Evolutionary conservation across 2,113 vertebrate species (phyloP), one percentile per base, ranked within the genome.

Genomic region (Polypterus senegalus): DNA sequence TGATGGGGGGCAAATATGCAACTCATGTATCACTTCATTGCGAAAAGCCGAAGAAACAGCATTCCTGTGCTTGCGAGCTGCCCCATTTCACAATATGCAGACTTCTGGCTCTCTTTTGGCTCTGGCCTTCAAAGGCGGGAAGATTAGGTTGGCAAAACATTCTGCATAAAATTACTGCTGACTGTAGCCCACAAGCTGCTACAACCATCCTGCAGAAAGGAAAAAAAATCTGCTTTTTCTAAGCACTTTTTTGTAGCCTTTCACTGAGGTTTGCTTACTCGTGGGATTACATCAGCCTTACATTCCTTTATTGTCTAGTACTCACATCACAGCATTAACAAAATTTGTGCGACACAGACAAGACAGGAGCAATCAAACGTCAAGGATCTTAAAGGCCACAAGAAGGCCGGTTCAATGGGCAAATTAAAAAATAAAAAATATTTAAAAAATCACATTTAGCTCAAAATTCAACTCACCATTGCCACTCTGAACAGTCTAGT

Each of bases 81-180:
- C 54, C 43, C 54, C 10, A 56, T 45, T 45, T 43, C 56, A 44
- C 56, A 45, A 58, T 6, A 44, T 45, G 43, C 6, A 7, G 46
- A 7, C 43, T 27, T 6, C 59, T 71, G 71, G 72, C 64, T 71
- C 63, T 74, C 66, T 48, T 69, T 70, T 79, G 75, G 77, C 81
- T 80, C 63, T 60, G 66, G 75, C 72, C 74, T 76, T 27, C 70
- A 74, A 81, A 81, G 77, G 80, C 69, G 76, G 78, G 79, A 83
- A 76, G 78, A 81, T 78, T 76, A 83, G 76, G 75, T 76, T 82
- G 80, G 80, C 82, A 84, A 83, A 85, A 71, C 75, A 62, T 75
- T 71, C 71, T 73, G 72, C 71, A 77, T 77, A 81, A 82, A 82
- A 74, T 81, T 81, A 81, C 70, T 75, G 77, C 79, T 81, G 83